Evolutionary conservation across 2,888 invertebrate genomes (phyloP).

Genomic region (Allacma fusca): DNA sequence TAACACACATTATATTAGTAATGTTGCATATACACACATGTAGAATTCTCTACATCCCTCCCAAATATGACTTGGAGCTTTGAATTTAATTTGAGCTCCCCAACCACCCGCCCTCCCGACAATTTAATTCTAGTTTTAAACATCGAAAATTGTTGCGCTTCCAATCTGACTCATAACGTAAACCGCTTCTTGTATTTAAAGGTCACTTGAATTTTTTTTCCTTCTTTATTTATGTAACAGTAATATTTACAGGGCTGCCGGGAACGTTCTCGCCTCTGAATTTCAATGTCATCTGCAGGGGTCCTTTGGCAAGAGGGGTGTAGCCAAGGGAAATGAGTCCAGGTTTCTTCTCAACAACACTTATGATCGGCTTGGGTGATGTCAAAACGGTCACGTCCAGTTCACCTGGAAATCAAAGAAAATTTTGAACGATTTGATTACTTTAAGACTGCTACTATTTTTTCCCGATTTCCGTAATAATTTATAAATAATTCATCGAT

Average conservation of each 20-base stretch:
- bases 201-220: background rate
- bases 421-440: background rate
- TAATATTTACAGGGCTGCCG: conserved; percentile 45
- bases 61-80: too few species aligned
- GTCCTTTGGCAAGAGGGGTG: conserved; percentile 46
- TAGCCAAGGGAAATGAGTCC: conserved; percentile 49
- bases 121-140: background rate
- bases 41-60: too few species aligned
- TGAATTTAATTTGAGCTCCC: too few species aligned
- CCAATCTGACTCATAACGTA: background rate
- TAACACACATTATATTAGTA: too few species aligned
- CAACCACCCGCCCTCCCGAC: too few species aligned
- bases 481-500: too few species aligned
- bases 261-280: conserved; percentile 47
- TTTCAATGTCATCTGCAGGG: conserved; percentile 46
- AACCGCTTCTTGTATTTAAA: background rate
- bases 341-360: conserved; percentile 45
- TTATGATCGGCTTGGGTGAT: conserved; percentile 35
- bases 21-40: too few species aligned
- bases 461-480: too few species aligned
- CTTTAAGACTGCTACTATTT: too few species aligned
- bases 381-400: conserved; percentile 45
- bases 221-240: background rate
- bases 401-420: conserved; percentile 38
- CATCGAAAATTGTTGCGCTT: background rate